Evolutionary conservation across 2,797 vertebrate genomes (phyloP).

Genomic region (Melanotaenia maccullochi): DNA sequence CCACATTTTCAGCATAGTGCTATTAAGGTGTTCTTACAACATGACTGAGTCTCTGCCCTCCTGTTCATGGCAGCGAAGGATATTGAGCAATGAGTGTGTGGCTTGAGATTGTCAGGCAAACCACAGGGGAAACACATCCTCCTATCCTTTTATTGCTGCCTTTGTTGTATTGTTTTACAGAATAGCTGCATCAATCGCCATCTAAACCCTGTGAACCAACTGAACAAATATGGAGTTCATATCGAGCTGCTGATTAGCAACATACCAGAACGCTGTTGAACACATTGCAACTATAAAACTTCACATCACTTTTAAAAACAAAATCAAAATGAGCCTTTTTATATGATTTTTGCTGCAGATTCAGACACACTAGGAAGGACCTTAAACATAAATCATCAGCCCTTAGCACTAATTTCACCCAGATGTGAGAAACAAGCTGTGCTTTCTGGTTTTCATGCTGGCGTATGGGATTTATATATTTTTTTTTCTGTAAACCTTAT

Average conservation of each 20-base stretch:
- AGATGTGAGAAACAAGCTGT: constrained; percentile 60
- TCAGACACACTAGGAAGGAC: constrained; percentile 37
- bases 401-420: constrained; percentile 42
- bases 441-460: constrained; percentile 56
- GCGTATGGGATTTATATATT: constrained; percentile 59
- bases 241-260: constrained; percentile 47
- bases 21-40: constrained; percentile 48
- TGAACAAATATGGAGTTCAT: constrained; percentile 41
- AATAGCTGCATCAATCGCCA: constrained; percentile 40
- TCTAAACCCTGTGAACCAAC: constrained; percentile 43
- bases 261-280: constrained; percentile 12
- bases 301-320: constrained; percentile 9
- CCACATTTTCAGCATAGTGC: constrained; percentile 32
- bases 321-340: constrained; percentile 1
- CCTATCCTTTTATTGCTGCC: constrained; percentile 59
- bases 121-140: constrained; percentile 64
- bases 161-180: constrained; percentile 62
- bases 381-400: constrained; percentile 59
- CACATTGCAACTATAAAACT: constrained; percentile 18
- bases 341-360: constrained; percentile 25
- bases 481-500: constrained; percentile 62
- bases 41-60: constrained; percentile 53
- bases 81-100: constrained; percentile 66
- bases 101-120: constrained; percentile 70
- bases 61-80: constrained; percentile 55